Percentiles rank a stretch among this genome's conserved stretches.
Conservation (phyloP, 2,888 invertebrate genomes). For the Hirtodrosophila confusa region DNA sequence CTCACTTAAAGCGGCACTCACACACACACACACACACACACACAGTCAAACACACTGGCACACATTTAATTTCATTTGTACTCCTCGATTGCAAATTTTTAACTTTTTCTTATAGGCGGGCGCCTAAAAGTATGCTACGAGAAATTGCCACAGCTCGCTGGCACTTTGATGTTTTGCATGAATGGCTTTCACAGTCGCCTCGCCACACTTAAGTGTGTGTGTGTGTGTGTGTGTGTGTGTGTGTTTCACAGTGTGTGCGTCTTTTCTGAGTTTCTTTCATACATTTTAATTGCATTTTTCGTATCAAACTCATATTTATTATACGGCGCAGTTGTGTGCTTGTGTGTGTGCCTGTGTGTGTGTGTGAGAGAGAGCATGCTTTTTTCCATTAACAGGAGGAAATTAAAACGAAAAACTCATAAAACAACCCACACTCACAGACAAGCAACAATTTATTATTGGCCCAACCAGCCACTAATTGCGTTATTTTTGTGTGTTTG, state of each 20-base stretch:
- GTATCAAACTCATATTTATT: constrained; percentile 73
- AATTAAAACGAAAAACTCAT: constrained; percentile 75
- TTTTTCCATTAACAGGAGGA: constrained; percentile 72
- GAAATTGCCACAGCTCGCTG: constrained; percentile 52
- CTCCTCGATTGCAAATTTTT: constrained; percentile 62
- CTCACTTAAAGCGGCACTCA: constrained; percentile 44
- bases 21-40: constrained; percentile 12
- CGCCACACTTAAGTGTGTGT: not conserved
- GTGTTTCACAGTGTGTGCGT: constrained; percentile 17
- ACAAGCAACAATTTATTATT: constrained; percentile 53
- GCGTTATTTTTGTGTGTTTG: constrained; percentile 69
- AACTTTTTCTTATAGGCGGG: constrained; percentile 28
- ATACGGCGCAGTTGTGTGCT: constrained; percentile 26
- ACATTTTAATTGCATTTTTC: constrained; percentile 76
- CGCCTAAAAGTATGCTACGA: constrained; percentile 55
- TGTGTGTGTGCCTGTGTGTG: constrained; percentile 11
- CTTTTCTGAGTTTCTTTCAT: constrained; percentile 58
- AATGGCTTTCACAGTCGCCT: constrained; percentile 51
- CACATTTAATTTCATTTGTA: constrained; percentile 69
- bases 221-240: constrained; percentile 1
- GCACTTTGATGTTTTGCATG: constrained; percentile 76
- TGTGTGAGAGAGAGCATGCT: constrained; percentile 2
- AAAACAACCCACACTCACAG: constrained; percentile 39
- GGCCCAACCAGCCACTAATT: constrained; percentile 59
- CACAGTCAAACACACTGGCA: not conserved